A percentile compares a stretch with the other conserved stretches of the same genome.
phyloP scores from a whole-genome alignment of 35 echinoderm and acorn worm genomes.

The Lytechinus pictus region DNA sequence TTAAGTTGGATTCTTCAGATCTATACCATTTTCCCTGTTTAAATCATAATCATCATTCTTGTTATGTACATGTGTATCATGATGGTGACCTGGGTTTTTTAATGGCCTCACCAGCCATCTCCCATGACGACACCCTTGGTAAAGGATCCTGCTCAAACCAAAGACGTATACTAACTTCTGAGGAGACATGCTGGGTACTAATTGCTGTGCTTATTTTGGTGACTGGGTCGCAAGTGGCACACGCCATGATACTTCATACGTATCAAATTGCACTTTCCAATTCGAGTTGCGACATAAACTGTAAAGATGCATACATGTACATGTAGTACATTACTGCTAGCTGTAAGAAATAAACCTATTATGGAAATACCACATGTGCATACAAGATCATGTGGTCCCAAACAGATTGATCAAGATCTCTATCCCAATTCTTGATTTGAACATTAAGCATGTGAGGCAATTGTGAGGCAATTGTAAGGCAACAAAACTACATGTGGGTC shows the following conservation, averaged over 20 bases:
- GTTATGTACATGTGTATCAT: neutral
- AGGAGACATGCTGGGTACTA: neutral
- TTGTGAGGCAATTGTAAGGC: too few relatives aligned
- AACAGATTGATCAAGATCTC: too few relatives aligned
- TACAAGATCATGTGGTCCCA: neutral
- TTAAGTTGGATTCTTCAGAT: too few relatives aligned
- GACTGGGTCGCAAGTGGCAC: neutral
- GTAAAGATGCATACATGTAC: too few relatives aligned
- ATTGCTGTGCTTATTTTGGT: neutral
- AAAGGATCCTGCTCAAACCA: neutral
- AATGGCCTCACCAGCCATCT: neutral
- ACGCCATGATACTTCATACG: neutral
- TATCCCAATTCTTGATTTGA: too few relatives aligned
- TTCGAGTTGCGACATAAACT: neutral
- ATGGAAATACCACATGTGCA: neutral
- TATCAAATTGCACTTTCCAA: neutral
- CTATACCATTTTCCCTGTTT: neutral
- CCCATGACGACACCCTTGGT: neutral
- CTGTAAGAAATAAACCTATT: neutral
- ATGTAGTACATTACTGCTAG: neutral
- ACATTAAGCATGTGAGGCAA: too few relatives aligned
- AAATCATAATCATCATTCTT: too few relatives aligned
- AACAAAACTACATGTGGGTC: too few relatives aligned
- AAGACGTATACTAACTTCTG: neutral
- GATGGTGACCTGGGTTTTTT: neutral